These are phyloP conservation scores for Coenonympha arcania DNA, from an alignment of 2,888 invertebrate genomes.

Conservation along the genomic window DNA sequence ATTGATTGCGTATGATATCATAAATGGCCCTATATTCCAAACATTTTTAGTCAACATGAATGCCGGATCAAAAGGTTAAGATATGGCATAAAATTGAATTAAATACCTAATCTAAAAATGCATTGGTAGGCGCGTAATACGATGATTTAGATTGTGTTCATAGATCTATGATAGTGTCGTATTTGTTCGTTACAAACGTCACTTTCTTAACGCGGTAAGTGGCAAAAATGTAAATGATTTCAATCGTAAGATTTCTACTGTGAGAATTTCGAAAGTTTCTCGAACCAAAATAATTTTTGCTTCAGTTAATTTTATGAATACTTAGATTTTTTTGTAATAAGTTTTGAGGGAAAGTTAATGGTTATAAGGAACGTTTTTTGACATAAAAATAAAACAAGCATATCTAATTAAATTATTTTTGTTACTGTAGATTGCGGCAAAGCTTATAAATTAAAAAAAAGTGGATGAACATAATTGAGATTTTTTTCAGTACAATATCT, in stretches of 20 bases:
- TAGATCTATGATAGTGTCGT: slow-evolving; percentile 14
- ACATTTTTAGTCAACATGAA: slow-evolving; percentile 5
- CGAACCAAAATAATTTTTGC: not conserved
- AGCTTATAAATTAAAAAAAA: not conserved
- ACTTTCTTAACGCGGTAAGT: slow-evolving; percentile 24
- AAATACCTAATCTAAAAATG: not conserved
- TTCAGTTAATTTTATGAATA: too few relatives aligned
- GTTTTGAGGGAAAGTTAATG: not conserved
- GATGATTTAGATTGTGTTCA: not conserved
- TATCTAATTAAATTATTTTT: too few relatives aligned
- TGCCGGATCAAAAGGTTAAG: not conserved
- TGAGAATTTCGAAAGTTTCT: not conserved
- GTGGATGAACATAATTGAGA: not conserved
- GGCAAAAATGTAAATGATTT: slow-evolving; percentile 17
- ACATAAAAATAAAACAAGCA: too few relatives aligned
- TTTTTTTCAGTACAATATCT: not conserved
- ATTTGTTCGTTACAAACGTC: slow-evolving; percentile 20
- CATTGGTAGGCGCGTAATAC: not conserved
- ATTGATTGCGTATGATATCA: not conserved
- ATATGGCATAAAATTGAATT: slow-evolving; percentile 3
- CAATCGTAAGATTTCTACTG: slow-evolving; percentile 15
- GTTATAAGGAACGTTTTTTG: too few relatives aligned
- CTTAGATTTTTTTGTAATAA: not conserved
- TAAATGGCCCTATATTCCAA: not conserved
- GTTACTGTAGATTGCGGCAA: too few relatives aligned